phyloP scores from a whole-genome alignment of 2,888 invertebrate species.

The Thumatha senex region DNA sequence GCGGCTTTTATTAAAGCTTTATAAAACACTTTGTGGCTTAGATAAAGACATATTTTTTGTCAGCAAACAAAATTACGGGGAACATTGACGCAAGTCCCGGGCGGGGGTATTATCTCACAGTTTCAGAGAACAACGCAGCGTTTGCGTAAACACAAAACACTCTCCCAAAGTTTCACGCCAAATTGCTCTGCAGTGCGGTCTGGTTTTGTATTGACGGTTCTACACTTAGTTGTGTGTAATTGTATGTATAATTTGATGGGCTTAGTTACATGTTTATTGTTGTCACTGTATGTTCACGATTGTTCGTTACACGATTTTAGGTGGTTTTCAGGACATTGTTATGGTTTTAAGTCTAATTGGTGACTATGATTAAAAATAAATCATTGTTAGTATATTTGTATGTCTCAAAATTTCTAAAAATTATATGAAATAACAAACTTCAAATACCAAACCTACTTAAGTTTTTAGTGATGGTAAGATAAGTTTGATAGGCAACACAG shows the following conservation, averaged over 20 bases:
- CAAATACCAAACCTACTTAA: no score
- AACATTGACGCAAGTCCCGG: constrained; percentile 58
- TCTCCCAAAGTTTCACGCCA: constrained; percentile 6
- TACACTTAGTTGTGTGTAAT: constrained; percentile 9
- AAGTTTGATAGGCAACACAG: no score
- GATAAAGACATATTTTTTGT: constrained; percentile 68
- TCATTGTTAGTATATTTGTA: no score
- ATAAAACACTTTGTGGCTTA: constrained; percentile 27
- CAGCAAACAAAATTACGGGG: constrained; percentile 58
- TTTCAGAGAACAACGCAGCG: constrained; percentile 49
- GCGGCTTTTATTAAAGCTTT: constrained; percentile 11
- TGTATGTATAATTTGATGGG: constrained; percentile 9
- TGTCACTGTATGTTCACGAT: neutral
- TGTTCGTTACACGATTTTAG: neutral
- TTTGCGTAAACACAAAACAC: constrained; percentile 50
- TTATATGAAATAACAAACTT: no score
- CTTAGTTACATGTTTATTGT: constrained; percentile 5
- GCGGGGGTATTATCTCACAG: constrained; percentile 57
- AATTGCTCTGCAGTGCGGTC: constrained; percentile 21
- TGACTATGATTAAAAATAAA: no score
- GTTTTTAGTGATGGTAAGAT: no score
- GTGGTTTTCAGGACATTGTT: neutral
- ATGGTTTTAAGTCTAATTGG: no score
- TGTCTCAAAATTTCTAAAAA: no score
- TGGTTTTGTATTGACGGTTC: constrained; percentile 9